Conservation (phyloP, 2,113 vertebrate species). For the Ondatra zibethicus region DNA sequence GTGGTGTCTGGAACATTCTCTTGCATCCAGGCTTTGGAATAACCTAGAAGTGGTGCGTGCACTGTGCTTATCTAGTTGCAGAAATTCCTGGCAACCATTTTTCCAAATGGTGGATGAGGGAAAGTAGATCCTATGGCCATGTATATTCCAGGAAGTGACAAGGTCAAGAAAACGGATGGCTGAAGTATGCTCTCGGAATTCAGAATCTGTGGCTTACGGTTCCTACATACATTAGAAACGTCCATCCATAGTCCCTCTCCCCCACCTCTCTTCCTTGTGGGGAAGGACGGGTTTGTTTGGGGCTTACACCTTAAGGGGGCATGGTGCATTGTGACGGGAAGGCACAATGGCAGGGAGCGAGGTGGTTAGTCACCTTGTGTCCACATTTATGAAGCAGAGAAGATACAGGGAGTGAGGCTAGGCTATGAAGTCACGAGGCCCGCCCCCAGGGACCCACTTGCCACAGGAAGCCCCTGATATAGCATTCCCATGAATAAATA, state of each 20-base stretch:
- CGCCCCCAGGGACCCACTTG: neutral
- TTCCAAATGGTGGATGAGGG: neutral
- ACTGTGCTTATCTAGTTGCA: neutral
- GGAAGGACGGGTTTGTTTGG: neutral
- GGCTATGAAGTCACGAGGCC: neutral
- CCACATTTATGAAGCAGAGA: neutral
- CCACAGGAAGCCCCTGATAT: neutral
- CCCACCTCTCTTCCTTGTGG: neutral
- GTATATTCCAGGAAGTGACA: neutral
- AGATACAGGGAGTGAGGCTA: neutral
- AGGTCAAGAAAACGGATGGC: neutral
- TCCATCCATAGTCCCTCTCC: neutral
- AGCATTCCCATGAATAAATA: no score
- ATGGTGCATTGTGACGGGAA: neutral
- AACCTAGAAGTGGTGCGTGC: neutral
- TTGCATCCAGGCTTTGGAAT: constrained; percentile 12
- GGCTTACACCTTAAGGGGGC: neutral
- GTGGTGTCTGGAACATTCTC: constrained; percentile 50
- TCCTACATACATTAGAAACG: neutral
- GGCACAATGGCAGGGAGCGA: neutral
- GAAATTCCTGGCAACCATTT: neutral
- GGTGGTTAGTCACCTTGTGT: no score
- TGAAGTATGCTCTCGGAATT: neutral
- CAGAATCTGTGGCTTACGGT: neutral
- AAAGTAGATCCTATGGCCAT: neutral